Percentiles rank a stretch among this genome's conserved stretches.
These are phyloP conservation scores for Rhadina sibilatrix DNA, from an alignment of 2,113 vertebrate species.

Conservation along the genomic window DNA sequence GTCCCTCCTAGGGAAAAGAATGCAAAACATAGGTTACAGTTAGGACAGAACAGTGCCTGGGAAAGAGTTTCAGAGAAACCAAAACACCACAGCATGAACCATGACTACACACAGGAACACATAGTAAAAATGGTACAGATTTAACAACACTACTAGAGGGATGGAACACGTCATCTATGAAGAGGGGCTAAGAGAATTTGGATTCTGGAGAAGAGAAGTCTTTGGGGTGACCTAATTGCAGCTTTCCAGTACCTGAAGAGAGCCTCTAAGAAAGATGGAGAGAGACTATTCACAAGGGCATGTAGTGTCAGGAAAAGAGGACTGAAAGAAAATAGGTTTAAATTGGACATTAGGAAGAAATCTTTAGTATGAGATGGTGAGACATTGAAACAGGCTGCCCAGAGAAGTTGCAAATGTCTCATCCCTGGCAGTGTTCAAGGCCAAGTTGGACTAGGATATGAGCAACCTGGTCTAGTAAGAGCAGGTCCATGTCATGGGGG, in stretches of 20 bases:
- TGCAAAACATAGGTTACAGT: too few relatives aligned
- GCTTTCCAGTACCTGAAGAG: not conserved
- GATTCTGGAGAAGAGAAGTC: not conserved
- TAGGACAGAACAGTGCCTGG: too few relatives aligned
- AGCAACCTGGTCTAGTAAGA: not conserved
- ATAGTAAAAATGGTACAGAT: not conserved
- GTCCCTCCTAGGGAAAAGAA: too few relatives aligned
- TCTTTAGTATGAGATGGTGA: not conserved
- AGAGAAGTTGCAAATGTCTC: rapidly evolving
- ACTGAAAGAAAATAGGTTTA: not conserved
- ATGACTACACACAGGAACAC: too few relatives aligned
- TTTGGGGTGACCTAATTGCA: not conserved
- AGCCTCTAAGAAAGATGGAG: not conserved
- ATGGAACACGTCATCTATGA: not conserved
- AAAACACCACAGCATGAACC: too few relatives aligned
- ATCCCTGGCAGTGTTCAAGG: not conserved
- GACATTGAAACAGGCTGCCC: not conserved
- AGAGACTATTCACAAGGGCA: not conserved
- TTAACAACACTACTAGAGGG: not conserved
- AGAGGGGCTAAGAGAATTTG: not conserved
- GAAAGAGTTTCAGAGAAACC: too few relatives aligned
- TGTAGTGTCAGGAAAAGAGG: not conserved
- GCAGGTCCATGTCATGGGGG: too few relatives aligned
- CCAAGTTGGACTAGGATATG: not conserved
- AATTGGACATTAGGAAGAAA: not conserved